Percentiles rank a stretch among this genome's conserved stretches.
Evolutionary conservation across 35 echinoderm and acorn worm species (phyloP).

Genomic region (Diadema setosum): DNA sequence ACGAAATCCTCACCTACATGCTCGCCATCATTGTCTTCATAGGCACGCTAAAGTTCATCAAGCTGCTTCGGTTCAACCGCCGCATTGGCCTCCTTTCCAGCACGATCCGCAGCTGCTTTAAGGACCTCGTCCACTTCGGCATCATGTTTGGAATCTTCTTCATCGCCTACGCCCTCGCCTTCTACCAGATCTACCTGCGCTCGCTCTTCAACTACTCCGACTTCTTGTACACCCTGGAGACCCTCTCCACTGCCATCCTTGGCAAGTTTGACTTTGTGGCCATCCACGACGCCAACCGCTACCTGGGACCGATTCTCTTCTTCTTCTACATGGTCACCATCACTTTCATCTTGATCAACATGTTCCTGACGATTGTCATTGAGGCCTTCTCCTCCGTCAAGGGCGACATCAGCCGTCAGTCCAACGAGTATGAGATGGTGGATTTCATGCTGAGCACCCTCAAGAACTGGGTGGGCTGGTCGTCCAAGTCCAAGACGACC

Average conservation of each 20-base stretch:
- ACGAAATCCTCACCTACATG: constrained; percentile 83
- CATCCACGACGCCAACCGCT: constrained; percentile 11
- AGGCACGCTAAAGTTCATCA: constrained; percentile 79
- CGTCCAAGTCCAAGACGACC: not conserved
- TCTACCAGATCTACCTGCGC: constrained; percentile 61
- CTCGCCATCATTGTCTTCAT: constrained; percentile 80
- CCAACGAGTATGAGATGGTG: constrained; percentile 89
- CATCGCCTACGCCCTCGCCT: constrained; percentile 64
- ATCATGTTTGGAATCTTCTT: constrained; percentile 94
- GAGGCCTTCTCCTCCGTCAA: constrained; percentile 86
- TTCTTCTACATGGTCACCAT: constrained; percentile 81
- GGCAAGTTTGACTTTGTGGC: constrained; percentile 73
- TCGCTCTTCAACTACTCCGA: constrained; percentile 77
- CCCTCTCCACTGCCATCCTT: constrained; percentile 61
- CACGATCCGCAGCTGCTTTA: constrained; percentile 54
- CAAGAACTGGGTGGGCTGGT: constrained; percentile 57
- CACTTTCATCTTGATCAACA: constrained; percentile 93
- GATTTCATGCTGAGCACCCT: constrained; percentile 83
- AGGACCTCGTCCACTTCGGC: constrained; percentile 83
- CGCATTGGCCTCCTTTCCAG: constrained; percentile 83
- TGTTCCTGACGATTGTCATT: constrained; percentile 94
- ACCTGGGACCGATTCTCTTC: constrained; percentile 69
- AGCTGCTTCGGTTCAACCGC: constrained; percentile 86
- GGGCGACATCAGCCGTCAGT: constrained; percentile 51
- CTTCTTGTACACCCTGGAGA: constrained; percentile 85